Conservation (phyloP, 2,113 vertebrate species). For the Lipotes vexillifer region DNA sequence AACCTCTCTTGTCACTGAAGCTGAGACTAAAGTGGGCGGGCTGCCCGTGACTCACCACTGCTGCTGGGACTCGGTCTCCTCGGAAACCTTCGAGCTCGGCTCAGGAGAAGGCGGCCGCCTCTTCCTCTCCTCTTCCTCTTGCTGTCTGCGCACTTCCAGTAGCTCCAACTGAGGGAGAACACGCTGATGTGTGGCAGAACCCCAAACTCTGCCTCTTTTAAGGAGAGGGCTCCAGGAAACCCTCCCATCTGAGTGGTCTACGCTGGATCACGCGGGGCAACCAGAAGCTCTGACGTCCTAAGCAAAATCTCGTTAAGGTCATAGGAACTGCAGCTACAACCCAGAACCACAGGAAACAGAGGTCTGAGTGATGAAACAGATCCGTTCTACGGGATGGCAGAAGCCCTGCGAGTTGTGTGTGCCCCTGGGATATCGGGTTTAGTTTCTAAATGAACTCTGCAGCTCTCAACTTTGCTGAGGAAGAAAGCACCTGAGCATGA, state of each 20-base stretch:
- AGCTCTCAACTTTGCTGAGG: not conserved
- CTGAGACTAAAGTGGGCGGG: rapidly evolving
- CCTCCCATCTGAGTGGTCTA: not conserved
- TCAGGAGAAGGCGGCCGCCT: conserved; percentile 88
- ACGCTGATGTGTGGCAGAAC: not conserved
- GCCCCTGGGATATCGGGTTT: not conserved
- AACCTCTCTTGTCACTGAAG: not conserved
- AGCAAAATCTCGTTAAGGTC: not conserved
- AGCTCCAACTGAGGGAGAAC: conserved; percentile 87
- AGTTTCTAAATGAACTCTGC: not conserved
- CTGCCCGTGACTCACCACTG: conserved; percentile 83
- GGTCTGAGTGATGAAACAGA: not conserved
- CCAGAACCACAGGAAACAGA: not conserved
- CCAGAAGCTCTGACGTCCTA: not conserved
- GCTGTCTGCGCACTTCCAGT: conserved; percentile 94
- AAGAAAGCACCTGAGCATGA: not conserved
- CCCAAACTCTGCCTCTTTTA: not conserved
- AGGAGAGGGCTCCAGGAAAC: not conserved
- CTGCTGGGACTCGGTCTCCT: conserved; percentile 84
- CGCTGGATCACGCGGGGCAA: not conserved
- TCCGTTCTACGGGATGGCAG: not conserved
- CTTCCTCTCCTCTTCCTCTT: conserved; percentile 94
- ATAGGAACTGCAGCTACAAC: not conserved
- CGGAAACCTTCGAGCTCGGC: conserved; percentile 78
- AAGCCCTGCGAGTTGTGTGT: not conserved